Conservation (phyloP, 2,113 vertebrate species). For the Falcunculus frontatus region DNA sequence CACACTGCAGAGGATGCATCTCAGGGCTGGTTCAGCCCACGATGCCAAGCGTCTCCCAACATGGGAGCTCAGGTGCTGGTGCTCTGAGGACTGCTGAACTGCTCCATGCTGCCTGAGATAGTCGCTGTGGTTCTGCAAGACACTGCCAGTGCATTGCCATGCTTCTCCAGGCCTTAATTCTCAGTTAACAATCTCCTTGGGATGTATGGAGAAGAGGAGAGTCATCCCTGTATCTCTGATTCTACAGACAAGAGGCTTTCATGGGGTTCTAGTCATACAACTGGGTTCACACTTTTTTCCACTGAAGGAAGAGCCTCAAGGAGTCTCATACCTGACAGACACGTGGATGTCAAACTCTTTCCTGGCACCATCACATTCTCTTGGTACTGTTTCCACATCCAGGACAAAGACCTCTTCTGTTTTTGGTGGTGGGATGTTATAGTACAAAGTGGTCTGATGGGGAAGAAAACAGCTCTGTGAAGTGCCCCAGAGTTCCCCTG, state of each 20-base stretch:
- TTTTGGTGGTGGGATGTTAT: conserved; percentile 28
- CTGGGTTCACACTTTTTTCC: background rate
- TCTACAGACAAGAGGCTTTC: background rate
- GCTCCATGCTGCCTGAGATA: background rate
- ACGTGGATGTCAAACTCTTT: conserved; percentile 8
- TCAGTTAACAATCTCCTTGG: background rate
- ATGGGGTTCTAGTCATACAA: background rate
- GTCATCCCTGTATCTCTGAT: background rate
- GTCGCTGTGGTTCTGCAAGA: background rate
- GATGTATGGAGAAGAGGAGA: background rate
- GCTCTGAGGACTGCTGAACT: background rate
- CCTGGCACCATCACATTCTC: background rate
- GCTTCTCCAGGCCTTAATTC: background rate
- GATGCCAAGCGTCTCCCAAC: background rate
- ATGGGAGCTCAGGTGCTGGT: background rate
- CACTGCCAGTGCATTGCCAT: background rate
- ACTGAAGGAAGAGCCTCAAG: background rate
- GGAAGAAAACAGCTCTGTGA: background rate
- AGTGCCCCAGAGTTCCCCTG: background rate
- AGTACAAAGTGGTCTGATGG: conserved; percentile 27
- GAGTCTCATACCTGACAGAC: conserved; percentile 37
- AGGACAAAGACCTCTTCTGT: conserved; percentile 11
- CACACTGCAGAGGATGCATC: background rate
- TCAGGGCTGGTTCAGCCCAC: background rate
- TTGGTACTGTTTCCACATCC: background rate